A percentile compares a stretch with the other conserved stretches of the same genome.
Evolutionary conservation across 2,113 vertebrate genomes (phyloP).

Genomic region (Melanocharis versteri): DNA sequence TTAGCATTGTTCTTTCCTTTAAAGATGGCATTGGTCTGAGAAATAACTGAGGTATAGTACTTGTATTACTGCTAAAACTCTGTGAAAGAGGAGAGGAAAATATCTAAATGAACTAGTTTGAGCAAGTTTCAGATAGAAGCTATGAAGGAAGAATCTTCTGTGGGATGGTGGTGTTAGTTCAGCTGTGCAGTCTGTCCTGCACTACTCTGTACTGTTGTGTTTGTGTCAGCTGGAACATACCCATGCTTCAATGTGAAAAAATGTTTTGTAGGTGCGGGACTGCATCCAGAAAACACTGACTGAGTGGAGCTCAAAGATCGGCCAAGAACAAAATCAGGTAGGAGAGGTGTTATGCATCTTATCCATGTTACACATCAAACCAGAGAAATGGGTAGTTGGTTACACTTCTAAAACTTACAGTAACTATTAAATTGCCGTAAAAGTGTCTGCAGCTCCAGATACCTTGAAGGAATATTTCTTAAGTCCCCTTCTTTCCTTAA

Average conservation of each 20-base stretch:
- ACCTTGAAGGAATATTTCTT: not conserved
- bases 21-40: not conserved
- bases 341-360: not conserved
- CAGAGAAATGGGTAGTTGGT: not conserved
- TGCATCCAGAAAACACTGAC: constrained; percentile 91
- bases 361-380: not conserved
- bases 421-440: not conserved
- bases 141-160: not conserved
- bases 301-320: constrained; percentile 85
- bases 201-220: not conserved
- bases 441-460: not conserved
- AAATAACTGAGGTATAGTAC: not conserved
- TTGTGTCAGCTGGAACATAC: not conserved
- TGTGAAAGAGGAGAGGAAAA: not conserved
- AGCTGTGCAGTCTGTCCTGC: not conserved
- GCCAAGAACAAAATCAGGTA: constrained; percentile 72
- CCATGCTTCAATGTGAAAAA: not conserved
- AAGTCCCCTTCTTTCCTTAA: not conserved
- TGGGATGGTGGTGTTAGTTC: not conserved
- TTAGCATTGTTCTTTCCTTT: not conserved
- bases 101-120: not conserved
- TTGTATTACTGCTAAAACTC: not conserved
- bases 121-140: not conserved
- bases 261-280: constrained; percentile 86
- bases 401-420: not conserved